These are phyloP conservation scores for Tenebrosternarchus preto DNA, from an alignment of 2,113 vertebrate genomes.

Conservation along the genomic window DNA sequence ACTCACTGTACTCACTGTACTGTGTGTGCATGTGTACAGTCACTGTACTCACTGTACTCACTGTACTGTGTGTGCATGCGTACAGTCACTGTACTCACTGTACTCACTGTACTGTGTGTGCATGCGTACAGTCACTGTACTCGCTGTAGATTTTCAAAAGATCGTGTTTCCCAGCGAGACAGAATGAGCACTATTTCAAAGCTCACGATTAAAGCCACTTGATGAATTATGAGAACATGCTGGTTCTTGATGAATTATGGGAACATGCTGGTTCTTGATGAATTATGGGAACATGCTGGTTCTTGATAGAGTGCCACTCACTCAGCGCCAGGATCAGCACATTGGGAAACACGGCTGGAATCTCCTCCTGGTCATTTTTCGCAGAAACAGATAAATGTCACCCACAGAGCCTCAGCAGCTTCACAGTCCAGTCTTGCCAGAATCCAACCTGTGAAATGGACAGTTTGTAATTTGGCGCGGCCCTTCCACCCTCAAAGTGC, in stretches of 20 bases:
- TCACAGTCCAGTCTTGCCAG: constrained; percentile 23
- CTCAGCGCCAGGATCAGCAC: constrained; percentile 6
- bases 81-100: no score
- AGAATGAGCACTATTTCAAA: constrained; percentile 16
- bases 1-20: no score
- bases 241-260: constrained; percentile 35
- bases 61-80: background rate
- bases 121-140: background rate
- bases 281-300: constrained; percentile 43
- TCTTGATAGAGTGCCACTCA: constrained; percentile 1
- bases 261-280: constrained; percentile 35
- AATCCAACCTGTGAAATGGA: constrained; percentile 13
- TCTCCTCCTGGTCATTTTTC: background rate
- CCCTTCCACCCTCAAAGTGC: background rate
- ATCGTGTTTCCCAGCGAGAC: background rate
- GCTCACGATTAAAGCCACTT: constrained; percentile 20
- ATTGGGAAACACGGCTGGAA: constrained; percentile 12
- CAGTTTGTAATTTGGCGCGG: constrained; percentile 21
- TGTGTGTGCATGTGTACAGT: constrained; percentile 4
- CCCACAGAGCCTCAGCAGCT: background rate
- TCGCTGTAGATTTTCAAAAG: constrained; percentile 15
- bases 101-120: no score
- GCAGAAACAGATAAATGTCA: background rate
- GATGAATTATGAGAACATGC: constrained; percentile 49
- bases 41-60: no score